Evolutionary conservation across 2,888 invertebrate species (phyloP), one percentile per base, ranked within the genome.

Genomic region (Autographa pulchrina): DNA sequence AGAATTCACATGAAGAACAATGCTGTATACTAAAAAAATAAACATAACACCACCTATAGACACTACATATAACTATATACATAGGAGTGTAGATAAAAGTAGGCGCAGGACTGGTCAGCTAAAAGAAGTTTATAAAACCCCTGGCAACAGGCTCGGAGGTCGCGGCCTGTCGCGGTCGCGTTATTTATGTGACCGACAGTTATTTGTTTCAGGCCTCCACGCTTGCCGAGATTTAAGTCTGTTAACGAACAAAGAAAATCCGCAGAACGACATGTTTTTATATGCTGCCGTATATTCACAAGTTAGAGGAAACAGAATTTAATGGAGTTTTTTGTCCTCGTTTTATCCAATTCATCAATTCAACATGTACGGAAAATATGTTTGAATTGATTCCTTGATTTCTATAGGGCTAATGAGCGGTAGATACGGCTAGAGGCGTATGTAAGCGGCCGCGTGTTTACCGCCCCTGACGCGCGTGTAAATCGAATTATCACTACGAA

Each of bases 401-500:
- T 87, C 77, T 81, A 83, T 82, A 80, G 72, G 73, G 81, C 83
- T 88, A 88, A 88, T 88, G 85, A 88, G 85, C 75, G 77, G 75
- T 74, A 72, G 77, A 65, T 72, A 73, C 70, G 65, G 71, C 73
- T 75, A 70, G 72, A 79, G 62, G 72, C 74, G 70, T 77, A 81
- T 82, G 77, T 82, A 80, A 84, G 83, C 82, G 82, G 75, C 76
- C 74, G 75, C 75, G 75, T 91, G 86, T 91, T 90, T 90, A 85
- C 86, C 80, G 70, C 82, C 71, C 82, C 86, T 83, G 88, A 87
- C 88, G 77, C 77, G 89, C 85, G 83, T 86, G 82, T 86, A 92
- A 93, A 93, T 92, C 91, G 86, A 92, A 92, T 93, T 93, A 92
- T 90, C 91, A 90, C 89, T 89, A 86, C 88, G 85, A 85, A 85